Evolutionary conservation across 2,113 vertebrate species (phyloP).

Genomic region (Glaucomys volans): DNA sequence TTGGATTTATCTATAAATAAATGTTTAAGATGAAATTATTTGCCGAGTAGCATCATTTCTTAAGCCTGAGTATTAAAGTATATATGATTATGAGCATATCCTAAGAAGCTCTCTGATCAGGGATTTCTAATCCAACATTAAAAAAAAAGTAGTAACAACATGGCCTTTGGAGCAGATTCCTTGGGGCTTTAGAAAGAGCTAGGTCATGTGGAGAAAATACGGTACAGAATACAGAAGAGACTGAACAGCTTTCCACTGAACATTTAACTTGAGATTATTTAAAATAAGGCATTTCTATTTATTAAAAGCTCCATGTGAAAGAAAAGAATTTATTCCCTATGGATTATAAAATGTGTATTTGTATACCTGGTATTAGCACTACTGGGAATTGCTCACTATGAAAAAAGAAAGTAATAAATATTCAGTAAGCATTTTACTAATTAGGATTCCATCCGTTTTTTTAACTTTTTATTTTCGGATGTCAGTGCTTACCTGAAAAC

Average conservation of each 20-base stretch:
- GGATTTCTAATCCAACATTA: slow-evolving; percentile 23
- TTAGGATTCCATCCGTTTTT: slow-evolving; percentile 34
- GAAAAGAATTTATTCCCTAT: neutral
- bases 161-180: neutral
- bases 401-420: slow-evolving; percentile 54
- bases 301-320: slow-evolving; percentile 49
- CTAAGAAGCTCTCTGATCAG: neutral
- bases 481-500: slow-evolving; percentile 59
- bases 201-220: neutral
- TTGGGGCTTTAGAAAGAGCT: slow-evolving; percentile 1
- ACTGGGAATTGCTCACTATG: neutral
- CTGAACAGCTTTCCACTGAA: slow-evolving; percentile 21
- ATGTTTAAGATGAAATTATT: slow-evolving; percentile 20
- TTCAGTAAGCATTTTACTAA: slow-evolving; percentile 58
- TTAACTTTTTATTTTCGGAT: slow-evolving; percentile 56
- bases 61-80: slow-evolving; percentile 16
- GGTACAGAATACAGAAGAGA: neutral
- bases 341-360: slow-evolving; percentile 4
- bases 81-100: neutral
- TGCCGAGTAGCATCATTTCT: neutral
- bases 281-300: neutral
- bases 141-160: neutral
- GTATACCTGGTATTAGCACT: slow-evolving; percentile 36
- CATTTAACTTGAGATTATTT: slow-evolving; percentile 36
- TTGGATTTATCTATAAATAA: slow-evolving; percentile 11